Conservation (phyloP, 2,797 vertebrate species). For the Phrynocephalus vlangalii region DNA sequence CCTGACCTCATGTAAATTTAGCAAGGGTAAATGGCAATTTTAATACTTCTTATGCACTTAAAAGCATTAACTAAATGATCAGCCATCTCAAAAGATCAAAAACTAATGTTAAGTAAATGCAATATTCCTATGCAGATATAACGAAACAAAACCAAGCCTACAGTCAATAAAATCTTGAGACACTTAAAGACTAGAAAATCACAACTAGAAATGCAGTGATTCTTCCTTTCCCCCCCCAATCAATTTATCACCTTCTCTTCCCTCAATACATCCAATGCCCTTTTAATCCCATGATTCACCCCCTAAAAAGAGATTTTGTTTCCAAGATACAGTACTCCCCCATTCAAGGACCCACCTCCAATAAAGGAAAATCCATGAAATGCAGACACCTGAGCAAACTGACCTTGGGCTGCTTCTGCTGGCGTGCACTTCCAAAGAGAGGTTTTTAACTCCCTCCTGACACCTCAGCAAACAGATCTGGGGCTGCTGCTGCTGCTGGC, state of each 20-base stretch:
- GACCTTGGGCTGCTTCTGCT: no score
- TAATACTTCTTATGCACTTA: background rate
- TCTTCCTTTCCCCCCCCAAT: background rate
- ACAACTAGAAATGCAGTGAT: background rate
- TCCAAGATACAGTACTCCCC: no score
- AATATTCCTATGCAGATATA: background rate
- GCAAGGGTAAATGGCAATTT: background rate
- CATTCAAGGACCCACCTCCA: no score
- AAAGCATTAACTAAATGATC: background rate
- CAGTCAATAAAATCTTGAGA: background rate
- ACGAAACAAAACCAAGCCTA: background rate
- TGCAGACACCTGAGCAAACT: no score
- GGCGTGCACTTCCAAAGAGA: no score
- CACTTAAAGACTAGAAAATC: background rate
- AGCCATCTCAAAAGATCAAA: background rate
- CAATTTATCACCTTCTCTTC: background rate
- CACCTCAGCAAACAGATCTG: no score
- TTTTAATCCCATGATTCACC: background rate
- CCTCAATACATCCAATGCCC: background rate
- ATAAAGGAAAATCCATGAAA: no score
- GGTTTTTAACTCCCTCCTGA: no score
- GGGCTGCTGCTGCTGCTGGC: no score
- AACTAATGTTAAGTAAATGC: background rate
- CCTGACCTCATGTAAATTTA: background rate
- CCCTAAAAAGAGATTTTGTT: no score